Percentiles rank a stretch among this genome's conserved stretches.
Evolutionary conservation across 2,888 invertebrate species (phyloP).

Genomic region (Synanthedon vespiformis): DNA sequence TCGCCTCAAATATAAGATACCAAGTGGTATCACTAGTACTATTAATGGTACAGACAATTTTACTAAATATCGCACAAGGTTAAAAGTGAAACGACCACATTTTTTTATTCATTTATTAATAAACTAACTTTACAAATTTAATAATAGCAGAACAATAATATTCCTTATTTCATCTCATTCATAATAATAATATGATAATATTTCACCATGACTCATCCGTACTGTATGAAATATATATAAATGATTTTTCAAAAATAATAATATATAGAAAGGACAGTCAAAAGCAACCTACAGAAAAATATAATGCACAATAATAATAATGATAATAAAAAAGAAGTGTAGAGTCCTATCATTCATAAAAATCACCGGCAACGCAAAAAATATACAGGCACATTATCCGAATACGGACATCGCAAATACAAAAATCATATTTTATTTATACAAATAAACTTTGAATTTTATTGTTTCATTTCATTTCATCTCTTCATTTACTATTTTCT

Average conservation of each 20-base stretch:
- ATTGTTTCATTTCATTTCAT: slow-evolving; percentile 60
- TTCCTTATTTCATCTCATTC: slow-evolving; percentile 71
- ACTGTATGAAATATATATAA: slow-evolving; percentile 64
- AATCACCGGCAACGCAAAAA: slow-evolving; percentile 45
- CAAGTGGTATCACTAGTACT: no score
- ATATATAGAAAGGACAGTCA: slow-evolving; percentile 61
- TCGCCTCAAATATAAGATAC: no score
- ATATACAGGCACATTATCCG: slow-evolving; percentile 32
- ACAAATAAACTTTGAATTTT: slow-evolving; percentile 59
- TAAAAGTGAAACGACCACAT: neutral
- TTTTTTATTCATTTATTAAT: slow-evolving; percentile 69
- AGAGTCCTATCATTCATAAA: slow-evolving; percentile 24
- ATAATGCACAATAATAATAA: slow-evolving; percentile 56
- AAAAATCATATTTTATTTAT: slow-evolving; percentile 42
- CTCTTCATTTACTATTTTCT: slow-evolving; percentile 50
- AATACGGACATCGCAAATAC: slow-evolving; percentile 33
- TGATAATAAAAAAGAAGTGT: slow-evolving; percentile 26
- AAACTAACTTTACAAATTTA: slow-evolving; percentile 72
- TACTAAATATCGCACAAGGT: no score
- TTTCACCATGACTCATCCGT: slow-evolving; percentile 64
- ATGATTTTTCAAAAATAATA: slow-evolving; percentile 61
- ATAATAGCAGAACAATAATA: slow-evolving; percentile 72
- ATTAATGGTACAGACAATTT: no score
- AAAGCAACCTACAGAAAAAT: slow-evolving; percentile 65
- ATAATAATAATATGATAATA: slow-evolving; percentile 67